phyloP scores from a whole-genome alignment of 2,797 vertebrate genomes.

The Morelia viridis region DNA sequence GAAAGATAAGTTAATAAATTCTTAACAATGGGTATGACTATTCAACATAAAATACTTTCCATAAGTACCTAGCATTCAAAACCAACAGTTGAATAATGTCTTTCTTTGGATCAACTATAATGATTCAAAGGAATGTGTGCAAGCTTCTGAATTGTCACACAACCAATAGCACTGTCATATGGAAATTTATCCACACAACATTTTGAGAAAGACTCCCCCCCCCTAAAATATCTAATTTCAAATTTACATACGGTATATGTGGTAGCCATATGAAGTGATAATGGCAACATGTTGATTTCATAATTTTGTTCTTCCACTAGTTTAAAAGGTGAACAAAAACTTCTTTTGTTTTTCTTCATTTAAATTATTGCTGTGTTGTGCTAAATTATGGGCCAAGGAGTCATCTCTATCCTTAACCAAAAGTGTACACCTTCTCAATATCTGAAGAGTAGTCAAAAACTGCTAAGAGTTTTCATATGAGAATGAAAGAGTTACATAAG shows the following conservation, averaged over 20 bases:
- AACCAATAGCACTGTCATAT: neutral
- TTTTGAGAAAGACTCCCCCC: neutral
- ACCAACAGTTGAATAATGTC: no score
- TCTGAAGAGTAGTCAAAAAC: neutral
- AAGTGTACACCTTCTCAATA: neutral
- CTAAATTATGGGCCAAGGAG: neutral
- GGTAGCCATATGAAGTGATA: neutral
- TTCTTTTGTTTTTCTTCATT: neutral
- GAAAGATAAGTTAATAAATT: conserved; percentile 32
- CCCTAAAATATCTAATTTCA: neutral
- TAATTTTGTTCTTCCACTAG: neutral
- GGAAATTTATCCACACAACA: neutral
- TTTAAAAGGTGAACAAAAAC: neutral
- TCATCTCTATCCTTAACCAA: neutral
- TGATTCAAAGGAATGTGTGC: neutral
- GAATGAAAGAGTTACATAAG: neutral
- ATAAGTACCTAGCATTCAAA: neutral
- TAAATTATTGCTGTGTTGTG: neutral
- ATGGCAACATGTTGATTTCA: neutral
- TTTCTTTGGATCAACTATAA: no score
- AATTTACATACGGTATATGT: neutral
- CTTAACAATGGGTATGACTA: neutral
- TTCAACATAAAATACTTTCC: neutral
- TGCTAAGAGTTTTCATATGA: neutral
- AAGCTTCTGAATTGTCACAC: neutral